Base-by-base conservation (phyloP, 2,888 invertebrate genomes). In the Habrosyne pyritoides region DNA sequence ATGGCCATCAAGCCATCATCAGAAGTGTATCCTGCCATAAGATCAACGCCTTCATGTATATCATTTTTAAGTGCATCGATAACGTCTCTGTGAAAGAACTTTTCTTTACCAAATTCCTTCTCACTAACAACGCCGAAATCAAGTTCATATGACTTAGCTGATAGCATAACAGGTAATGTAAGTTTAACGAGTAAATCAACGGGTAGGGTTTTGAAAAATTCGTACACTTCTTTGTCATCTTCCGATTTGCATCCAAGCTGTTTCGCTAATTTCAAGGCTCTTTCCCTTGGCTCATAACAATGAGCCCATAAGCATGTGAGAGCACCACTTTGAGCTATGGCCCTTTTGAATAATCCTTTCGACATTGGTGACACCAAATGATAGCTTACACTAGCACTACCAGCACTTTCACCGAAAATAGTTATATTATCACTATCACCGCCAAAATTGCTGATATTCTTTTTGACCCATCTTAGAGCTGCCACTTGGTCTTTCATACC, bases 241-340 rank as follows among this genome's bases (percentile, higher is more conserved):
- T 68, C 56, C 5, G 70, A 69, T 18, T 61, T 18, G 5, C 57
- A 72, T 18, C 75, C 77, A 24, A 77, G 56, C 14, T 58, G 59
- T 58, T 60, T 69, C 0, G 72, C 75, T 3, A 75, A 48, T 5
- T 60, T 54, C 3, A 71, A 26, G 0, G 75, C 72, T 54, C 76
- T 36, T 83, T 93, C 93, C n/a, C 92, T 87, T 0, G 93, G 92
- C 12, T 94, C 55, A 5, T 48, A 56, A 2, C 50, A 81, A 36
- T 81, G 81, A 0, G 93, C 91, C 94, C 94, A 80, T 93, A 94
- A 94, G 0, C 93, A 91, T 14, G 94, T 85, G 0, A 94, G 88
- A 0, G 94, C 94, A 0, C 96, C 96, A 67, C 96, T 96, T 73
- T 96, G 95, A 1, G 94, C 89, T 47, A 97, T 96, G 0, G 93